These are phyloP conservation scores for Donacobius atricapilla DNA, from an alignment of 2,113 vertebrate genomes.

Conservation along the genomic window DNA sequence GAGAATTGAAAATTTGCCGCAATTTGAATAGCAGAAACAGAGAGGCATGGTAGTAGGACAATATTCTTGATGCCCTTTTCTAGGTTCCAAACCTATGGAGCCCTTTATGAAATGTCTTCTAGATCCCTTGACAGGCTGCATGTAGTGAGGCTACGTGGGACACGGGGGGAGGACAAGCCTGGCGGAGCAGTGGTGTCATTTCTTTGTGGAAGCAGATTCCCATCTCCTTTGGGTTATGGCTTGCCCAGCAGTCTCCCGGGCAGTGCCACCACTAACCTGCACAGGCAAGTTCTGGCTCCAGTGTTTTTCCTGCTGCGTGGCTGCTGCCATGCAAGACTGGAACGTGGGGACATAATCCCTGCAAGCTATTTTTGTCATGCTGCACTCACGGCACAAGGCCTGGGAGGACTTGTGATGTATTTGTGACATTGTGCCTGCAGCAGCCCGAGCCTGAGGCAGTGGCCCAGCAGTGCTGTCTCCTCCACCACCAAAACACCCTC, in stretches of 20 bases:
- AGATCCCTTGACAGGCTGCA: background rate
- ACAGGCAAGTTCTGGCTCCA: background rate
- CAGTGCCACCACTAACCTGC: background rate
- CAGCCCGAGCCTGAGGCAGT: background rate
- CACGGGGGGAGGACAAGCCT: background rate
- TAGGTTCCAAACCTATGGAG: background rate
- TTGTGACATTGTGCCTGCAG: background rate
- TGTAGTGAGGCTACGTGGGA: background rate
- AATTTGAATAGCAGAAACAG: background rate
- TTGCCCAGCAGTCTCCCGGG: background rate
- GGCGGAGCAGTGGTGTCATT: background rate
- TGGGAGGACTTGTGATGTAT: background rate
- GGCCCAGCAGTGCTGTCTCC: background rate
- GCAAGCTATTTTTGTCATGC: background rate
- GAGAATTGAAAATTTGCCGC: background rate
- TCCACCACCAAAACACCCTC: background rate
- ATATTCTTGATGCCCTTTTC: background rate
- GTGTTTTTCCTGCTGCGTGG: background rate
- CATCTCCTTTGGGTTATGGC: fast-evolving
- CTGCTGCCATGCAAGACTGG: background rate
- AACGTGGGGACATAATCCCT: background rate
- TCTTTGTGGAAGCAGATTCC: background rate
- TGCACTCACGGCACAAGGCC: background rate
- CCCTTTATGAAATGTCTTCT: background rate
- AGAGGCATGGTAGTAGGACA: background rate